Evolutionary conservation across 2,888 invertebrate species (phyloP).

Genomic region (Lasioglossum lativentre): DNA sequence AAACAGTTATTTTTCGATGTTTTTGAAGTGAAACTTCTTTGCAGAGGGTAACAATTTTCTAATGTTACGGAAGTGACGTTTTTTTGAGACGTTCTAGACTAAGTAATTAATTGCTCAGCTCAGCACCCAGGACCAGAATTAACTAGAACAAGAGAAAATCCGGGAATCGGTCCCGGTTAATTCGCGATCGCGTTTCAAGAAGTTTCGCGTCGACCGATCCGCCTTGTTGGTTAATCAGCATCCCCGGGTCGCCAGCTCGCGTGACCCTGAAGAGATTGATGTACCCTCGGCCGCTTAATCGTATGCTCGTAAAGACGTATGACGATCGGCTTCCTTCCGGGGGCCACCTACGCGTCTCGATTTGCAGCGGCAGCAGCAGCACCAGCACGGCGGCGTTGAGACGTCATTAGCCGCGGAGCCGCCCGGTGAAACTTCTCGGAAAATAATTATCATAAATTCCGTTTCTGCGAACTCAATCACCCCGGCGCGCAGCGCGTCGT

Average conservation of each 20-base stretch:
- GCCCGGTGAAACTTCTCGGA: conserved; percentile 41
- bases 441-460: conserved; percentile 44
- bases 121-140: too few species aligned
- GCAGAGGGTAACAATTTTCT: too few species aligned
- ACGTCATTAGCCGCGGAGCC: conserved; percentile 40
- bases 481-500: conserved; percentile 5
- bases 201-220: not conserved
- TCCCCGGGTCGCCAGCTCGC: conserved; percentile 46
- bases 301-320: conserved; percentile 67
- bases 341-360: conserved; percentile 67
- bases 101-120: too few species aligned
- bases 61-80: too few species aligned
- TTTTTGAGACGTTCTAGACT: too few species aligned
- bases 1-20: too few species aligned
- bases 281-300: conserved; percentile 60
- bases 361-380: conserved; percentile 18
- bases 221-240: conserved; percentile 27
- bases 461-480: conserved; percentile 48
- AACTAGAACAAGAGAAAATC: not conserved
- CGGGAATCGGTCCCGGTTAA: not conserved
- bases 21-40: too few species aligned
- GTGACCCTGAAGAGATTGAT: conserved; percentile 65
- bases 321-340: conserved; percentile 70
- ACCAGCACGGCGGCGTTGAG: conserved; percentile 27
- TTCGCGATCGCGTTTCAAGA: not conserved